Conservation (phyloP, 1,140 invertebrate species). For the Tyrophagus putrescentiae region DNA sequence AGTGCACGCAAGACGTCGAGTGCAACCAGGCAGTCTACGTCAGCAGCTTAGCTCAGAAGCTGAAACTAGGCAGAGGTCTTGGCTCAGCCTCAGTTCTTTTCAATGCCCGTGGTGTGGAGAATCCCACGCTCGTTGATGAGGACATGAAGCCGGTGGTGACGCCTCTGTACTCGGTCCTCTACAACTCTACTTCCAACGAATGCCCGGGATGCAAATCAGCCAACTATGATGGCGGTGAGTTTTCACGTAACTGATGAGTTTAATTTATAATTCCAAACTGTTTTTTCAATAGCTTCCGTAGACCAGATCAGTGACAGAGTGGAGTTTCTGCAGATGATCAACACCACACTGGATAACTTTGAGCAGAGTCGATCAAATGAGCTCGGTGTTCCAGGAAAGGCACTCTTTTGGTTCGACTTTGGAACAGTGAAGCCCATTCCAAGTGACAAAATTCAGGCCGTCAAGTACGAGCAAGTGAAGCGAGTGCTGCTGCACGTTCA, state of each 20-base stretch:
- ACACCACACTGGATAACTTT: neutral
- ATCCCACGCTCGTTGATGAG: conserved; percentile 16
- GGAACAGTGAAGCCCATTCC: neutral
- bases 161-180: neutral
- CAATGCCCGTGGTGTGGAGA: neutral
- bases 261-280: neutral
- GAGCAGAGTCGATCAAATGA: neutral
- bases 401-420: conserved; percentile 14
- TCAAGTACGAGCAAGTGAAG: neutral
- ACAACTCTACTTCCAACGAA: conserved; percentile 8
- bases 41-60: neutral
- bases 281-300: neutral
- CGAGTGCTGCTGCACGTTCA: neutral
- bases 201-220: conserved; percentile 10
- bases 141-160: neutral
- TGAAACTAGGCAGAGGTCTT: neutral
- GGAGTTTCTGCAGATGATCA: neutral
- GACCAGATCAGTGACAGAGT: neutral
- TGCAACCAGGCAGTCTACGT: neutral
- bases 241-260: neutral
- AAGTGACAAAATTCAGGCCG: neutral
- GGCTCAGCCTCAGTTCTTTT: neutral
- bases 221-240: conserved; percentile 11
- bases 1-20: neutral
- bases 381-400: conserved; percentile 6